Base-by-base conservation (phyloP, 1,140 invertebrate species). In the Asbolus verrucosus region DNA sequence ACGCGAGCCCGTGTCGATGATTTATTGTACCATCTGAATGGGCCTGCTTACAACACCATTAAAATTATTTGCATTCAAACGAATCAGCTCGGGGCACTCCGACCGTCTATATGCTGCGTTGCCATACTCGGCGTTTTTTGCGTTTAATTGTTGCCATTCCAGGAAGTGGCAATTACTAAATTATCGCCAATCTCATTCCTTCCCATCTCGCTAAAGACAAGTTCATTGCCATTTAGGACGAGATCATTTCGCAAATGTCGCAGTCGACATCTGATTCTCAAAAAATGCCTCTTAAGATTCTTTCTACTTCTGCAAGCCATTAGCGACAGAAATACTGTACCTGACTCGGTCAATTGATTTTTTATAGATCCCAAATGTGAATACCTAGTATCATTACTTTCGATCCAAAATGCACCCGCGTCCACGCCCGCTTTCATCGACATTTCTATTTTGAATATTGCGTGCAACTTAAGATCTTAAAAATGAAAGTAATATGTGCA, bases 11-110 rank as follows among this genome's bases (percentile, higher is more conserved):
- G 46, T 54, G 46, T 54, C 46, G 46, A 54, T 54, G 46, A 54
- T 54, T 54, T 54, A 54, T 54, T 54, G 46, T 54, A 54, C 46
- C 46, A 27, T 11, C 46, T 14, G 46, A 54, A 54, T 54, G 46
- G 46, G 46, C 46, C 46, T 54, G 27, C 46, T 54, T 54, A 54
- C 46, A 54, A 54, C 46, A 54, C 46, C 46, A 54, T 54, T 54
- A 54, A 54, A 54, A 54, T 54, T 54, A 54, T 54, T 54, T 54
- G 46, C 46, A 54, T 54, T 54, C 46, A 54, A 27, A 54, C 46
- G 18, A 24, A 27, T n/a, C 46, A 14, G 46, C 46, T 54, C 11
- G 19, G 21, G 46, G 46, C 46, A 27, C n/a, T 21, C 19, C 4
- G 9, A 4, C 19, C 11, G 11, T 36, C 11, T 36, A 36, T 36